Percentiles rank a stretch among this genome's conserved stretches.
Conservation (phyloP, 2,797 vertebrate species). For the Phrynocephalus vlangalii region DNA sequence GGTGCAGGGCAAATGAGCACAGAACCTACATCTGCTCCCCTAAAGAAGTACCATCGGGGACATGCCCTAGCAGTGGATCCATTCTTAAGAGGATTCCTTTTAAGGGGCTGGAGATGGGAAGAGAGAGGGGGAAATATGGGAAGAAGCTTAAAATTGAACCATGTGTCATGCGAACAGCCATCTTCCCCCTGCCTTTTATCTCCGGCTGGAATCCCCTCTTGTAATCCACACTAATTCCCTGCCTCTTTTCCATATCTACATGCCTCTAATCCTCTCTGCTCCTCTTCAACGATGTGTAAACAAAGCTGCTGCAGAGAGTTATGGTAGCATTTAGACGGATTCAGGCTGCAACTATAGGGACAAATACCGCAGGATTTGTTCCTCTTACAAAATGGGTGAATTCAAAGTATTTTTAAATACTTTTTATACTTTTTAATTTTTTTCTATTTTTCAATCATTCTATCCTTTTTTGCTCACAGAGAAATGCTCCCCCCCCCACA, state of each 20-base stretch:
- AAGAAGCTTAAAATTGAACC: not conserved
- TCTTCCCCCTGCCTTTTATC: not conserved
- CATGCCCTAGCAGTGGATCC: not conserved
- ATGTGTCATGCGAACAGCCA: not conserved
- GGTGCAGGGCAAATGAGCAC: not conserved
- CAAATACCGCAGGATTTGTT: no score
- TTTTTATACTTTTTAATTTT: no score
- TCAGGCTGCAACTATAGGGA: no score
- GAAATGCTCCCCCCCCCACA: no score
- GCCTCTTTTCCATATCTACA: constrained; percentile 11
- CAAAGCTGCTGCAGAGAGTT: not conserved
- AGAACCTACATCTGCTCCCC: not conserved
- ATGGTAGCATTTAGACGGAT: not conserved
- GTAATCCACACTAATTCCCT: not conserved
- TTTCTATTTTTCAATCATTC: no score
- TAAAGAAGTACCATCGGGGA: not conserved
- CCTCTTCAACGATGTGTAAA: not conserved
- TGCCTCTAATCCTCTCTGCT: not conserved
- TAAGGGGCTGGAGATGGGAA: not conserved
- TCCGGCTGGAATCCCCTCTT: not conserved
- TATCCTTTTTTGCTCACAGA: no score
- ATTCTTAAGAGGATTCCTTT: not conserved
- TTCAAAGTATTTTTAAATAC: no score
- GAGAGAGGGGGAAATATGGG: not conserved
- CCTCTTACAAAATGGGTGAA: no score